Percentiles rank a stretch among this genome's conserved stretches.
Evolutionary conservation across 2,797 vertebrate genomes (phyloP).

Genomic region (Scarus forsteni): DNA sequence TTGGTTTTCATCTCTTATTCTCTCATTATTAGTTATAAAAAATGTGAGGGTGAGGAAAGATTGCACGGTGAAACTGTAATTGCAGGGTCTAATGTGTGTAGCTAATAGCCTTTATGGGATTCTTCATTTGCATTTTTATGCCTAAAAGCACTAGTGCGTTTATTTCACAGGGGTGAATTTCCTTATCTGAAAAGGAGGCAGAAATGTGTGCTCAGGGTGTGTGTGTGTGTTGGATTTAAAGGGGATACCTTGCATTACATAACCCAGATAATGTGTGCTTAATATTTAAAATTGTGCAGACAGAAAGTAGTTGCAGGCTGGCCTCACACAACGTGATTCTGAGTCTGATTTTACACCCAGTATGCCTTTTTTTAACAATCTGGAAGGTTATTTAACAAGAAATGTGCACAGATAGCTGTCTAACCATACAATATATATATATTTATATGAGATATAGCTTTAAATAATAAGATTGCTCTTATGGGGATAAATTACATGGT

Average conservation of each 20-base stretch:
- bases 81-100: constrained; percentile 44
- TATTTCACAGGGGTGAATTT: constrained; percentile 23
- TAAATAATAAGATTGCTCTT: no score
- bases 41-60: constrained; percentile 21
- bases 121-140: constrained; percentile 50
- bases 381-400: no score
- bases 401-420: no score
- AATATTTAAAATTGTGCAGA: constrained; percentile 8
- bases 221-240: constrained; percentile 15
- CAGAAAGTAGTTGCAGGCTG: not conserved
- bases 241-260: constrained; percentile 7
- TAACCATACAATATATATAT: no score
- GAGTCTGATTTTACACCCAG: no score
- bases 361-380: no score
- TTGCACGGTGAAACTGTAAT: constrained; percentile 41
- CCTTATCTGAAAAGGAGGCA: constrained; percentile 32
- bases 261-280: not conserved
- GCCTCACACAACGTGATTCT: no score
- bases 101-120: constrained; percentile 35
- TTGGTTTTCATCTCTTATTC: constrained; percentile 4
- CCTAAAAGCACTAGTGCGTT: constrained; percentile 27
- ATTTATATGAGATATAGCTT: no score
- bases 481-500: no score
- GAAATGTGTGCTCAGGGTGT: not conserved
- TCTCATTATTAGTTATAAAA: constrained; percentile 18